phyloP scores from a whole-genome alignment of 2,888 invertebrate species.

The Tolmerus cingulatus region DNA sequence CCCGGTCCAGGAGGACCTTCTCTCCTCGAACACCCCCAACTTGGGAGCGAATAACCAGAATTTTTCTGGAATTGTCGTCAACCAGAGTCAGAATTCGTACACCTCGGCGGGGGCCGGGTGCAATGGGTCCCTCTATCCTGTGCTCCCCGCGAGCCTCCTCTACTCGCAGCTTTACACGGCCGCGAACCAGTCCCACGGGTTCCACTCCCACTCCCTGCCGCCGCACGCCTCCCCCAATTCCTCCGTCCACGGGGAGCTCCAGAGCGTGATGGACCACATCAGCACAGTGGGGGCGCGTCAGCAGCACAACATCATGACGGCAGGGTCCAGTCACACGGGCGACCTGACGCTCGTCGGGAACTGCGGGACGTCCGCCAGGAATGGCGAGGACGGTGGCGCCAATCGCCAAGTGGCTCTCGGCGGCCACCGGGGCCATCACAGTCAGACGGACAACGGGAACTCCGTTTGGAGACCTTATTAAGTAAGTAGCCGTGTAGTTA shows the following conservation, averaged over 20 bases:
- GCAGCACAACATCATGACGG: constrained; percentile 65
- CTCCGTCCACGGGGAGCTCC: constrained; percentile 72
- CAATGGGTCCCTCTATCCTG: constrained; percentile 78
- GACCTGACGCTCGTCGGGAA: constrained; percentile 63
- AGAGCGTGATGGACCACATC: constrained; percentile 80
- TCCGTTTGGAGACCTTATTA: constrained; percentile 83
- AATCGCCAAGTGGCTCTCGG: constrained; percentile 62
- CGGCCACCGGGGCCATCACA: constrained; percentile 63
- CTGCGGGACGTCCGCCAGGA: constrained; percentile 62
- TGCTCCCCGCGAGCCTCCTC: constrained; percentile 80
- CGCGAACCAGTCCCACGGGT: constrained; percentile 77
- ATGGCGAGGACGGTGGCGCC: constrained; percentile 61
- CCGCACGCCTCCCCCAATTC: constrained; percentile 70
- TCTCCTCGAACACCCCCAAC: constrained; percentile 72
- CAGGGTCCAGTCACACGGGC: constrained; percentile 54
- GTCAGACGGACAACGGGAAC: constrained; percentile 66
- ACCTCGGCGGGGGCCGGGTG: constrained; percentile 68
- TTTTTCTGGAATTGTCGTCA: constrained; percentile 65
- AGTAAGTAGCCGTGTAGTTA: constrained; percentile 48
- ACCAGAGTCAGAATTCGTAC: constrained; percentile 67
- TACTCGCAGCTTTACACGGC: constrained; percentile 86
- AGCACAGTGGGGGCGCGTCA: constrained; percentile 70
- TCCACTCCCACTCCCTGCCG: constrained; percentile 74
- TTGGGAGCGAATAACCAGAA: constrained; percentile 65
- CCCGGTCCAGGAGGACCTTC: constrained; percentile 80